Evolutionary conservation across 1,140 invertebrate genomes (phyloP), one percentile per base, ranked within the genome.

Genomic region (Chironomus tepperi): DNA sequence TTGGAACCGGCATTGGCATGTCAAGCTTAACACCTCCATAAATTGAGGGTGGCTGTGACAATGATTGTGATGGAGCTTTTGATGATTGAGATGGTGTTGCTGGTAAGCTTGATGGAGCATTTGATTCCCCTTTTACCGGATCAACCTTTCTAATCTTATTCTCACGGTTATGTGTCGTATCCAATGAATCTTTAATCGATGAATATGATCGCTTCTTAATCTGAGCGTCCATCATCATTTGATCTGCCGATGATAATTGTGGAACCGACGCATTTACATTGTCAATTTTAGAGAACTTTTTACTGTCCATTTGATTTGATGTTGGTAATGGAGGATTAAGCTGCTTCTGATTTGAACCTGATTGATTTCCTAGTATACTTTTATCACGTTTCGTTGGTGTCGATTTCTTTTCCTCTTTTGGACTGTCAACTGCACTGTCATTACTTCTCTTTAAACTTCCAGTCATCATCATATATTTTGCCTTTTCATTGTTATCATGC

Each of bases 391-490:
- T 70, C 9, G 16, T 18, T 18, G 65, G 65, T 21, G 65, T 70
- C 18, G 65, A 70, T 18, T 15, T 8, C 9, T 21, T 18, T 18
- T 70, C 65, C 18, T 70, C 16, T 19, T 70, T 18, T 7, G 65
- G 19, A 19, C 19, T 70, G 6, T 70, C 43, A 12, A 47, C 43
- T 12, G 43, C 8, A 47, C 15, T 47, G 8, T 15, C 15, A 12
- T 47, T 16, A 18, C 65, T n/a, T n/a, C n/a, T 16, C 12, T 70
- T 70, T 10, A 21, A 16, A 70, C 18, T 70, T 15, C 19, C 65
- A 3, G 65, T 70, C 65, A 70, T 70, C 65, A 70, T 70, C 65
- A 70, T 70, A 21, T 70, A 70, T 70, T 70, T 70, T 10, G 16
- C 10, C 65, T 70, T 70, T 70, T 70, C 65, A 70, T 9, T 19